Base-by-base conservation (phyloP, 2,797 vertebrate genomes). In the Miichthys miiuy region DNA sequence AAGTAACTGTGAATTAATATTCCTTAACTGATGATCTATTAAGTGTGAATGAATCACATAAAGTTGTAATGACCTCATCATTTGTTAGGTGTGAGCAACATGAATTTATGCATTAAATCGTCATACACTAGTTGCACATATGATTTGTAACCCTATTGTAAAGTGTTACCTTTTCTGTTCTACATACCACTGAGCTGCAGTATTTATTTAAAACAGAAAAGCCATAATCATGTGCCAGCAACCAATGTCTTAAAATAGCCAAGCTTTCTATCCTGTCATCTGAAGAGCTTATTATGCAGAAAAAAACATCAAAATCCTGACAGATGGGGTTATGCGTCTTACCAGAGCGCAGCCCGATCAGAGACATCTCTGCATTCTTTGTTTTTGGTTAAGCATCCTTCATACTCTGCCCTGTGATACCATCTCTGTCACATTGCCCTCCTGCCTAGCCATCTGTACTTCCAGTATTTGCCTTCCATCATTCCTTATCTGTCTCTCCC, bases 211-310 rank as follows among this genome's bases (percentile, higher is more conserved):
- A 71, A 84, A 82, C 72, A 64, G 68, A 89, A 84, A 71, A 64
- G 78, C 80, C 80, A 75, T 76, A 84, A 83, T 80, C 79, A 82
- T 89, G 86, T 85, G 87, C 80, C 82, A 79, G 79, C 66, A 85
- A 84, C 55, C 70, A 56, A 34, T 68, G 74, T 87, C 89, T 91
- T 84, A 91, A 93, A 91, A 94, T 91, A 92, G 89, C 83, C 46
- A 23, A 54, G 69, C 77, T 83, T 73, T 90, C 84, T 79, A 82
- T 85, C 80, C 84, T 91, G 87, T 89, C 90, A 86, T 91, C 82
- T 88, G 73, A 89, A 82, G 82, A 80, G 88, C 83, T 90, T 91
- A 89, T 91, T 89, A 92, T 87, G 77, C 75, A 77, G 69, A 44
- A 51, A 65, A 64, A 62, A 62, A 56, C 77, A 90, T 86, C 56